Percentiles rank a stretch among this genome's conserved stretches.
phyloP scores from a whole-genome alignment of 2,888 invertebrate species.

The Philaethria dido region DNA sequence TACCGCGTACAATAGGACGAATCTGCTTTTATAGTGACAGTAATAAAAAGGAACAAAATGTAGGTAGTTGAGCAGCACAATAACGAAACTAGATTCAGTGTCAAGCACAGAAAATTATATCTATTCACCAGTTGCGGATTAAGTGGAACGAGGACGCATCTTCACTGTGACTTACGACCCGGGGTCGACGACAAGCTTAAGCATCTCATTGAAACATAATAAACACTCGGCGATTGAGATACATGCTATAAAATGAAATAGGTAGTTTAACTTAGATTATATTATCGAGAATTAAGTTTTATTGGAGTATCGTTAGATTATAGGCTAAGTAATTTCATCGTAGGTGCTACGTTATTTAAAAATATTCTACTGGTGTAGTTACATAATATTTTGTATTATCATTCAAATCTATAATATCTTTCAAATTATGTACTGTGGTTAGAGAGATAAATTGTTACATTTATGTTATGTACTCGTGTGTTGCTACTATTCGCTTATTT shows the following conservation, averaged over 20 bases:
- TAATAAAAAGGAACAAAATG: slow-evolving; percentile 73
- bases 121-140: slow-evolving; percentile 78
- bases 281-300: not conserved
- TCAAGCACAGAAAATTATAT: slow-evolving; percentile 83
- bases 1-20: slow-evolving; percentile 44
- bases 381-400: too few relatives aligned
- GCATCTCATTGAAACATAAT: slow-evolving; percentile 42
- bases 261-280: not conserved
- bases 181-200: slow-evolving; percentile 57
- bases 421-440: too few relatives aligned
- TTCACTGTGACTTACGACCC: slow-evolving; percentile 64
- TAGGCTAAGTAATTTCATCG: too few relatives aligned
- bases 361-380: too few relatives aligned
- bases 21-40: slow-evolving; percentile 59
- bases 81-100: slow-evolving; percentile 71
- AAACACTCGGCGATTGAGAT: slow-evolving; percentile 35
- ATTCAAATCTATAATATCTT: too few relatives aligned
- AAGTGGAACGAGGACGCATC: slow-evolving; percentile 76
- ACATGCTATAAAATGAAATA: slow-evolving; percentile 9
- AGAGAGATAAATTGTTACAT: too few relatives aligned
- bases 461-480: too few relatives aligned
- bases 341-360: too few relatives aligned
- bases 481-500: too few relatives aligned
- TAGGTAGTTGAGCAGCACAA: slow-evolving; percentile 65
- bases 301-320: not conserved